Percentiles rank a stretch among this genome's conserved stretches.
Conservation (phyloP, 2,888 invertebrate genomes). For the Leptarthrus brevirostris region DNA sequence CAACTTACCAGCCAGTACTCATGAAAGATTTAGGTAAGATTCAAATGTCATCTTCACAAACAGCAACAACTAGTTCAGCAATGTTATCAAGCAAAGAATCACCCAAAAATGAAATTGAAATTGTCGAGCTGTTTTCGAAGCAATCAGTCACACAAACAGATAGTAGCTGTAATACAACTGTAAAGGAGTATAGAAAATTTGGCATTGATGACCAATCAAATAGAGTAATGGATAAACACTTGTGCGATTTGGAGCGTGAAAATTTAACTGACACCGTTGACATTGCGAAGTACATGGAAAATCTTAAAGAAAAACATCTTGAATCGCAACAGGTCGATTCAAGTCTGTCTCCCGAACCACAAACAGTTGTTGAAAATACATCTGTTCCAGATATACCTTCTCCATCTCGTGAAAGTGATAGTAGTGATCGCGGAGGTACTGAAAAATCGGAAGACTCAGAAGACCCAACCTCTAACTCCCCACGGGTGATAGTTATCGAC, state of each 20-base stretch:
- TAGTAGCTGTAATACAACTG: conserved; percentile 56
- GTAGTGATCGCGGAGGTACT: conserved; percentile 57
- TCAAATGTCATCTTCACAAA: conserved; percentile 58
- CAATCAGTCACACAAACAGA: conserved; percentile 61
- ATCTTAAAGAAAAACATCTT: conserved; percentile 65
- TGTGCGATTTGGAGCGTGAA: conserved; percentile 66
- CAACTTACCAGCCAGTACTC: conserved; percentile 89
- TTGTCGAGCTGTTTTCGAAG: conserved; percentile 65
- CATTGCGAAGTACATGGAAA: conserved; percentile 67
- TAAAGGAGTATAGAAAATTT: conserved; percentile 53
- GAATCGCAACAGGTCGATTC: conserved; percentile 63
- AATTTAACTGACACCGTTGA: conserved; percentile 65
- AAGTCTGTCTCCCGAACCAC: conserved; percentile 65
- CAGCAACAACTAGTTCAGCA: conserved; percentile 55
- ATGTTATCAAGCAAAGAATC: conserved; percentile 60
- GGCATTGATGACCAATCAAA: conserved; percentile 64
- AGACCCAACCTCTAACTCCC: conserved; percentile 32
- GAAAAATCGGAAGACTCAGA: conserved; percentile 63
- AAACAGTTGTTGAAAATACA: conserved; percentile 66
- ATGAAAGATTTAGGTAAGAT: conserved; percentile 90
- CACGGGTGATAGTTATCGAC: conserved; percentile 63
- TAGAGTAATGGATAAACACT: conserved; percentile 66
- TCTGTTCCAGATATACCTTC: conserved; percentile 61
- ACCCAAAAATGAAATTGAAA: conserved; percentile 66
- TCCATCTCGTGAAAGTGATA: conserved; percentile 65